Evolutionary conservation across 2,797 vertebrate genomes (phyloP).

Genomic region (Labroides dimidiatus): DNA sequence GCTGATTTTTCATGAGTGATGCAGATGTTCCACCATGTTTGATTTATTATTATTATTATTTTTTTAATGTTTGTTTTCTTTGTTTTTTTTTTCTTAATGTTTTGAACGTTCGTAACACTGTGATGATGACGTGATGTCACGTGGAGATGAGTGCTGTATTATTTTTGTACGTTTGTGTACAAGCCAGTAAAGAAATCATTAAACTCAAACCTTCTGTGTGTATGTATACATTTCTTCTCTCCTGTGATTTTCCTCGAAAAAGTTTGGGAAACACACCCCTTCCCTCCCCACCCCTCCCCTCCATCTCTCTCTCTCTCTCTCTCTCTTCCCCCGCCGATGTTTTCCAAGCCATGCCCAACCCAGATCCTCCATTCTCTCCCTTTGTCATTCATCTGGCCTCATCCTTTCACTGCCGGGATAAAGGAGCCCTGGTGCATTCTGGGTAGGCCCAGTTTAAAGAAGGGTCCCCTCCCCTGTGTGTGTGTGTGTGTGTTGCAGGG

Average conservation of each 20-base stretch:
- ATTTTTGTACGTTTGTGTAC: constrained; percentile 89
- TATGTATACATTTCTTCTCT: constrained; percentile 64
- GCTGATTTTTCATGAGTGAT: constrained; percentile 77
- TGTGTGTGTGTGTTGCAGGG: constrained; percentile 78
- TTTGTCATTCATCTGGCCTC: constrained; percentile 86
- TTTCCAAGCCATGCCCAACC: constrained; percentile 74
- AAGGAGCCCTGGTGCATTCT: constrained; percentile 83
- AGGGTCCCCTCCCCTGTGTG: constrained; percentile 79
- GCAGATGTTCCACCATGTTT: constrained; percentile 82
- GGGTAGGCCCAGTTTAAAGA: constrained; percentile 84
- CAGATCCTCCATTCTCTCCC: constrained; percentile 80
- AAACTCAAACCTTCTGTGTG: constrained; percentile 79
- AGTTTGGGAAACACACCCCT: constrained; percentile 52
- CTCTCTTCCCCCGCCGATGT: constrained; percentile 54
- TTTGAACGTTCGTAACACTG: constrained; percentile 89
- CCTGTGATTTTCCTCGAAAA: constrained; percentile 67
- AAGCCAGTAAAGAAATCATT: constrained; percentile 91
- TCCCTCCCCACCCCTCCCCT: background rate
- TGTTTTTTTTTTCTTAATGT: too few relatives aligned
- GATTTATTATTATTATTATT: constrained; percentile 37
- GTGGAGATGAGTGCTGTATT: constrained; percentile 88
- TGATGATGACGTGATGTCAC: constrained; percentile 84
- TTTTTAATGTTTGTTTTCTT: constrained; percentile 68
- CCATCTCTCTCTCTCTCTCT: constrained; percentile 9
- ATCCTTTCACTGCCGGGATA: constrained; percentile 86